phyloP scores from a whole-genome alignment of 2,888 invertebrate genomes.

The Drosophila paramelanica region DNA sequence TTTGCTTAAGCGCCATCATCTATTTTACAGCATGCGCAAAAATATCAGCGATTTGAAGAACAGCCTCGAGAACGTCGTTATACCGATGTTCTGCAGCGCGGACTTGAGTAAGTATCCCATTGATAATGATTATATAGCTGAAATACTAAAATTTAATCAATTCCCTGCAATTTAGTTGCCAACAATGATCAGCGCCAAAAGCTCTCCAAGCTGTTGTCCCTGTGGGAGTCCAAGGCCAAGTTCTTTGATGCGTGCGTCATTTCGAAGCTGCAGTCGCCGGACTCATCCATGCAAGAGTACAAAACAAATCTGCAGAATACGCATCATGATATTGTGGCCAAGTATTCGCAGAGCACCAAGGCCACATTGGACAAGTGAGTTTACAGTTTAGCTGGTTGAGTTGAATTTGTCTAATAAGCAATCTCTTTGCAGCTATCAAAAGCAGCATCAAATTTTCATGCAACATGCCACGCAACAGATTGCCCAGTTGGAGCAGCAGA shows the following conservation, averaged over 20 bases:
- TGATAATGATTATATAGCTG: neutral
- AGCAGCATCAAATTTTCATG: slow-evolving; percentile 98
- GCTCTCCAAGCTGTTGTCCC: slow-evolving; percentile 95
- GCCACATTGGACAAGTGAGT: slow-evolving; percentile 91
- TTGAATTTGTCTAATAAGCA: neutral
- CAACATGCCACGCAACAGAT: slow-evolving; percentile 96
- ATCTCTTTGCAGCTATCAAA: slow-evolving; percentile 88
- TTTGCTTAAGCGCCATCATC: slow-evolving; percentile 56
- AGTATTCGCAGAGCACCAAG: slow-evolving; percentile 92
- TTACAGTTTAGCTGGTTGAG: neutral
- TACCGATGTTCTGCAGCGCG: slow-evolving; percentile 99
- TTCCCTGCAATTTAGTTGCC: slow-evolving; percentile 87
- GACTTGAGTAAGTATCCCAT: slow-evolving; percentile 88
- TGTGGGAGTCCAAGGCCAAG: slow-evolving; percentile 98
- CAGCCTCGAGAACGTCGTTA: slow-evolving; percentile 96
- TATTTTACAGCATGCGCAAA: slow-evolving; percentile 94
- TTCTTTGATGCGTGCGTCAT: slow-evolving; percentile 93
- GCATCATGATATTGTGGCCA: slow-evolving; percentile 91
- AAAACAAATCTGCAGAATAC: slow-evolving; percentile 93
- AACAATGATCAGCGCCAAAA: slow-evolving; percentile 95
- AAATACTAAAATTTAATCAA: neutral
- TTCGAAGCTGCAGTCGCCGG: slow-evolving; percentile 94
- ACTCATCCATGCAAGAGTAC: slow-evolving; percentile 94
- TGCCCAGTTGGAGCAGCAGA: slow-evolving; percentile 92
- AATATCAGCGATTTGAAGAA: slow-evolving; percentile 96